Evolutionary conservation across 2,888 invertebrate species (phyloP), one percentile per base, ranked within the genome.

Genomic region (Oxystoma pomonae): DNA sequence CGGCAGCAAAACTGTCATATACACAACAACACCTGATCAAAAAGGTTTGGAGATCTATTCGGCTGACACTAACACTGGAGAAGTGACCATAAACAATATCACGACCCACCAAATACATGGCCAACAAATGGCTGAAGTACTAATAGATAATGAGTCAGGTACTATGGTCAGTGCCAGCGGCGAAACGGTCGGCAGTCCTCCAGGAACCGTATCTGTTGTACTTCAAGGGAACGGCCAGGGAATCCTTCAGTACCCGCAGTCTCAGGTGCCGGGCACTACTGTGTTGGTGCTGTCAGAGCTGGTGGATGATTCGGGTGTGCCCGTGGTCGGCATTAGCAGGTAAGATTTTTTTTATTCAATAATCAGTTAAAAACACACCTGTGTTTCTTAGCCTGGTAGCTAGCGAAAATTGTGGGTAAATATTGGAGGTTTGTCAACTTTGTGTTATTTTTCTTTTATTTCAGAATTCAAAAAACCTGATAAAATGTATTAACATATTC

Each of bases 1-100:
- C 74, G 91, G 91, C 57, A 91, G 90, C 76, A 91, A 92, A 77
- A 91, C 91, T 1, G 91, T 92, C 65, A 91, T 91, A 77, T 92
- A 92, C 74, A 91, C 91, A 59, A 89, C 90, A 65, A 86, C 87
- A 12, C 89, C 88, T 63, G 91, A 91, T 76, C 90, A 91, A 75
- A 91, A 91, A 78, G 87, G 90, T 56, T 86, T 92, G 55, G 91
- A 91, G 81, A 90, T 91, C 81, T 89, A 88, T 76, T 88, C 88
- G 68, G 87, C 88, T 16, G 88, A 89, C 67, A 35, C 35, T 7
- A 78, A 78, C 66, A 74, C 78, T 18, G 78, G 79, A 9, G 80
- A 80, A 66, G 79, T 80, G 55, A 80, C 80, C 1, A 80, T 80
- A 63, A 80, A 80, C 68, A 81, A 78, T 68, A 77, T 80, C 20